Percentiles rank a stretch among this genome's conserved stretches.
Conservation (phyloP, 2,797 vertebrate genomes). For the Neopelma chrysocephalum region DNA sequence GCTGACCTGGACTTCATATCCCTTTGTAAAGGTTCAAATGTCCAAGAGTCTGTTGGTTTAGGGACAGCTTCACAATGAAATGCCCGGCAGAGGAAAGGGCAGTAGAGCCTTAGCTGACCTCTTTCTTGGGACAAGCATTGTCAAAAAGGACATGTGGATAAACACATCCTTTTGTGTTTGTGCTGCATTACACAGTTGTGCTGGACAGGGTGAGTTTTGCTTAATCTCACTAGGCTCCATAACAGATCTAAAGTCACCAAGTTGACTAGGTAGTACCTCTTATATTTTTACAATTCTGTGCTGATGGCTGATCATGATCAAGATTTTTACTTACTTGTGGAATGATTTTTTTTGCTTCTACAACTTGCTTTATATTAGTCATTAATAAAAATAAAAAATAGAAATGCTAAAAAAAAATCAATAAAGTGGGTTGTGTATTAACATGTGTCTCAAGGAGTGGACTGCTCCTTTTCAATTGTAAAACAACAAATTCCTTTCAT, state of each 20-base stretch:
- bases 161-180: conserved; percentile 40
- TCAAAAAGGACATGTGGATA: background rate
- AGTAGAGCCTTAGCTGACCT: conserved; percentile 7
- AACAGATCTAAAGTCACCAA: rapidly evolving
- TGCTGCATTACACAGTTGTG: background rate
- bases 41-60: conserved; percentile 34
- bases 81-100: background rate
- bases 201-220: background rate
- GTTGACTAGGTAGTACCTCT: background rate
- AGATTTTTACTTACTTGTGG: background rate
- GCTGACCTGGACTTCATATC: conserved; percentile 35
- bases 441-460: background rate
- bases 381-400: background rate
- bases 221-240: background rate
- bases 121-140: conserved; percentile 11
- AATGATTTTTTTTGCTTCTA: background rate
- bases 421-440: background rate
- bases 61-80: background rate
- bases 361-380: background rate
- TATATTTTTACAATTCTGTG: background rate
- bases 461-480: background rate
- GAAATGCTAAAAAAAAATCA: background rate
- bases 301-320: background rate
- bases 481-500: background rate
- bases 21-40: background rate